Percentiles rank a stretch among this genome's conserved stretches.
Evolutionary conservation across 2,113 vertebrate genomes (phyloP).

Genomic region (Delphinus delphis): DNA sequence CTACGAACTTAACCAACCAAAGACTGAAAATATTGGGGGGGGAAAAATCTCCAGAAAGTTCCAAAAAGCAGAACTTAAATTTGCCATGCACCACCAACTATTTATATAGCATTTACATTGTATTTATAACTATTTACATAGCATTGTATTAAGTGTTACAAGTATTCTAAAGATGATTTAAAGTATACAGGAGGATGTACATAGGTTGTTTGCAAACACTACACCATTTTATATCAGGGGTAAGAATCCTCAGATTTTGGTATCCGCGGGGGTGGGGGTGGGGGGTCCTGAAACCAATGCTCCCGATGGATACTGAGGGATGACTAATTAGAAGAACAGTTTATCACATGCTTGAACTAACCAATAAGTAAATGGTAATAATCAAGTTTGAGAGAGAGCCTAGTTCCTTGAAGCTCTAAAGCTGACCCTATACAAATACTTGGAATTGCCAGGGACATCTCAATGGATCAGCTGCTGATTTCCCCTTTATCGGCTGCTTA

Average conservation of each 20-base stretch:
- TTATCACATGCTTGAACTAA: neutral
- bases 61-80: neutral
- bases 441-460: neutral
- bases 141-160: neutral
- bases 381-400: neutral
- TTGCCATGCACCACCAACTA: neutral
- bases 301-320: neutral
- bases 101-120: neutral
- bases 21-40: neutral
- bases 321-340: neutral
- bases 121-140: neutral
- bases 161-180: neutral
- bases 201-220: neutral
- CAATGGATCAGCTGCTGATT: neutral
- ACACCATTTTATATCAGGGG: neutral
- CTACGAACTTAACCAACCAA: too few relatives aligned
- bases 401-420: neutral
- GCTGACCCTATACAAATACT: neutral
- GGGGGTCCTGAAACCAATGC: neutral
- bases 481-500: neutral
- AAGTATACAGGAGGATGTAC: neutral
- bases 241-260: neutral
- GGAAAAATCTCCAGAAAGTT: neutral
- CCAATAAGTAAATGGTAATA: neutral
- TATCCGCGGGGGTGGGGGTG: rapidly evolving